Evolutionary conservation across 2,797 vertebrate species (phyloP).

Genomic region (Acipenser oxyrinchus): DNA sequence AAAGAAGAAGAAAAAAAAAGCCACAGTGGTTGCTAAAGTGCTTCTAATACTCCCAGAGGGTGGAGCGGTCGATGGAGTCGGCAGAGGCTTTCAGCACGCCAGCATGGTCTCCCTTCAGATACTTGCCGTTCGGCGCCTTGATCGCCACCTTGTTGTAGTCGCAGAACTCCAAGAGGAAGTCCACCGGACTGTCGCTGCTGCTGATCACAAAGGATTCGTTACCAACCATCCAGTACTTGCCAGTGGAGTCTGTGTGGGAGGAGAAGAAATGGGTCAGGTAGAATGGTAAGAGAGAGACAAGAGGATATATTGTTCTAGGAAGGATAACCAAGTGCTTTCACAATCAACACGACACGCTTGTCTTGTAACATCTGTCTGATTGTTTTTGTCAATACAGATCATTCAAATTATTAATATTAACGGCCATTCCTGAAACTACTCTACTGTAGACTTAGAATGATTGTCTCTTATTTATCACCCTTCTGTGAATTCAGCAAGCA

Average conservation of each 20-base stretch:
- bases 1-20: constrained; percentile 20
- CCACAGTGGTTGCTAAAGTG: constrained; percentile 46
- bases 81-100: constrained; percentile 91
- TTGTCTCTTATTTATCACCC: too few relatives aligned
- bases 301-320: too few relatives aligned
- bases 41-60: constrained; percentile 92
- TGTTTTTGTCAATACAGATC: too few relatives aligned
- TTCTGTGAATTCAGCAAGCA: too few relatives aligned
- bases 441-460: too few relatives aligned
- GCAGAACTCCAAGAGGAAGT: constrained; percentile 83
- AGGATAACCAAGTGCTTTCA: too few relatives aligned
- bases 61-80: constrained; percentile 81
- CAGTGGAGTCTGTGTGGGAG: constrained; percentile 73
- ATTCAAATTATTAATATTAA: too few relatives aligned
- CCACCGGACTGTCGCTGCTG: constrained; percentile 83
- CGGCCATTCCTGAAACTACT: too few relatives aligned
- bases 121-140: constrained; percentile 76
- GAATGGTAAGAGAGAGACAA: too few relatives aligned
- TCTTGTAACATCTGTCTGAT: too few relatives aligned
- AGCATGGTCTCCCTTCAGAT: constrained; percentile 91
- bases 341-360: too few relatives aligned
- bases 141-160: constrained; percentile 96
- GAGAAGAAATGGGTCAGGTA: not conserved
- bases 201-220: constrained; percentile 82
- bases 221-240: constrained; percentile 94